Evolutionary conservation across 2,797 vertebrate genomes (phyloP).

Genomic region (Syndactyla subalaris): DNA sequence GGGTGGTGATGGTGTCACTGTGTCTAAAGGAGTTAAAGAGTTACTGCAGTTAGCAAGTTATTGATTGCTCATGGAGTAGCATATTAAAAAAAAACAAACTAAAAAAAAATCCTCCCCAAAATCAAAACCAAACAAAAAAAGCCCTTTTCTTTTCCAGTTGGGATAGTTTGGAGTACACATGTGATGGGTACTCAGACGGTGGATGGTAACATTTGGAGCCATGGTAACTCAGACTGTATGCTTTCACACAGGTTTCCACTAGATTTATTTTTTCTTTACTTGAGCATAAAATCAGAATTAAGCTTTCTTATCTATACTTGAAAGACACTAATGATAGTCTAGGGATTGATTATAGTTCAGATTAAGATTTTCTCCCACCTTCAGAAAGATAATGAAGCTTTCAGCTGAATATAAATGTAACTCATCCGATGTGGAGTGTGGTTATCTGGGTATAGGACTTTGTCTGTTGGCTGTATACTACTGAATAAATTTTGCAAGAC

Average conservation of each 20-base stretch:
- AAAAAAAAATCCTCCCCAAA: no score
- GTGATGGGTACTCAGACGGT: neutral
- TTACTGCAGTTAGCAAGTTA: neutral
- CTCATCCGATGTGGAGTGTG: neutral
- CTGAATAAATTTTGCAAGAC: neutral
- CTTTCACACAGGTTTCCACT: neutral
- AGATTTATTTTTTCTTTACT: conserved; percentile 20
- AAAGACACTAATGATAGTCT: conserved; percentile 30
- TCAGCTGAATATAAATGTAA: conserved; percentile 8
- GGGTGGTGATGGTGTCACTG: accelerated
- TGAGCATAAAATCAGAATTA: conserved; percentile 39
- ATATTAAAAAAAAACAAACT: neutral
- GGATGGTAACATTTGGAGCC: neutral
- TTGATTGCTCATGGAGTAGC: neutral
- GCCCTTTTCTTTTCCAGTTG: neutral
- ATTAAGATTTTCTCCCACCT: conserved; percentile 15
- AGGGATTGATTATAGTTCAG: conserved; percentile 16
- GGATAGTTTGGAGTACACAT: neutral
- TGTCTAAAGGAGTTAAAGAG: neutral
- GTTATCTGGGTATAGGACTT: neutral
- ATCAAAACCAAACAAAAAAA: neutral
- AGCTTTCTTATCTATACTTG: conserved; percentile 17
- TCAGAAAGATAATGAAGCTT: conserved; percentile 13
- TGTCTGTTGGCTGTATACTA: neutral
- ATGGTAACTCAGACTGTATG: neutral